Evolutionary conservation across 2,113 vertebrate species (phyloP).

Genomic region (Taurulus bubalis): DNA sequence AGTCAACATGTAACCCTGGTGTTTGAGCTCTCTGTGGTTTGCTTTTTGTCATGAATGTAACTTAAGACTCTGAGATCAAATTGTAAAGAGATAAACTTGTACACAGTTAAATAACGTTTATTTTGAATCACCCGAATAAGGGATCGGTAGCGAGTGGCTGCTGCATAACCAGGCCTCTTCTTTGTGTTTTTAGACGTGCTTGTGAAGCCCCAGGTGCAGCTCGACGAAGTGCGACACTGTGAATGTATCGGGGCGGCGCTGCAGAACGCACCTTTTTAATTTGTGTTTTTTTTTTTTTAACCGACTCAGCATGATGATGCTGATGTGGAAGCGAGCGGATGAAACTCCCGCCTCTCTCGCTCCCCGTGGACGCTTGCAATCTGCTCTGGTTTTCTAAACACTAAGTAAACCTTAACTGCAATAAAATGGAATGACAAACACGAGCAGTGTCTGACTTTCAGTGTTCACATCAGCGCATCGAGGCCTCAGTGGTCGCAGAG

Average conservation of each 20-base stretch:
- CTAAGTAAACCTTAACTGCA: slow-evolving; percentile 77
- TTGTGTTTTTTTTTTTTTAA: slow-evolving; percentile 8
- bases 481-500: background rate
- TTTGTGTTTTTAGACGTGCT: slow-evolving; percentile 20
- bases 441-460: slow-evolving; percentile 28
- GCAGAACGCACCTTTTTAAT: slow-evolving; percentile 27
- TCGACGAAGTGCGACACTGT: slow-evolving; percentile 39
- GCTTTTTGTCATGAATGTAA: slow-evolving; percentile 73
- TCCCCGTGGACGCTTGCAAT: slow-evolving; percentile 64
- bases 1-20: slow-evolving; percentile 37
- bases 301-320: slow-evolving; percentile 34
- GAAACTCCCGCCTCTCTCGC: slow-evolving; percentile 40
- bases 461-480: slow-evolving; percentile 2
- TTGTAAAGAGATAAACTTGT: slow-evolving; percentile 37
- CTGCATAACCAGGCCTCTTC: slow-evolving; percentile 22
- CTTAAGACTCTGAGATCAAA: slow-evolving; percentile 51
- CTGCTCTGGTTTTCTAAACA: slow-evolving; percentile 77
- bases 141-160: slow-evolving; percentile 25
- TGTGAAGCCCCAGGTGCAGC: slow-evolving; percentile 19
- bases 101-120: slow-evolving; percentile 32
- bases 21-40: slow-evolving; percentile 39
- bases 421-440: slow-evolving; percentile 76
- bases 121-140: slow-evolving; percentile 39
- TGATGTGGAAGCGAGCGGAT: slow-evolving; percentile 23
- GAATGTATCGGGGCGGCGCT: slow-evolving; percentile 69